Base-by-base conservation (phyloP, 2,797 vertebrate genomes). In the Hoplostethus mediterraneus region DNA sequence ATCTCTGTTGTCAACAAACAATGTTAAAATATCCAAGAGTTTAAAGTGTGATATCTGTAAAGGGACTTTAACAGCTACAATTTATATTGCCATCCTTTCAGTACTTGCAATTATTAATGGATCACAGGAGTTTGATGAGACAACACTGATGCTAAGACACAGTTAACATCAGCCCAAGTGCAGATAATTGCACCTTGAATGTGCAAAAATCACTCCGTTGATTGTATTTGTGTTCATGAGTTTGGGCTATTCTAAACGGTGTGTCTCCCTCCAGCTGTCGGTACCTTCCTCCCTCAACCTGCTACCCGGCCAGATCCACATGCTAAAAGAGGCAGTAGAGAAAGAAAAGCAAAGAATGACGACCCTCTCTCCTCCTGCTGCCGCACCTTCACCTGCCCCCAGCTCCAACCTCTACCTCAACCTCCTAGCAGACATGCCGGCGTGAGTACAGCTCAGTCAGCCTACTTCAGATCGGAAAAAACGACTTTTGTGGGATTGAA, bases 261-360 rank as follows among this genome's bases (percentile, higher is more conserved):
- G 57, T 67, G 5, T 73, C 40, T 80, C 16, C 28, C 36, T 36
- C 16, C 73, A 98, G 97, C 84, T 95, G 63, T 83, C 83, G 0
- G 85, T 97, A 0, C 96, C 96, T 0, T 28, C 47, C 12, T 89
- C 74, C 33, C 79, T 97, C 42, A 95, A 79, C 71, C 91, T 98
- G 87, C 93, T 98, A 2, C 97, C 97, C 0, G 96, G 97, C 1
- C 96, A 96, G 81, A 7, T 94, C 54, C 89, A 90, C 55, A 93
- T 91, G 87, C 87, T 98, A 47, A 91, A 65, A 1, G 94, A 94
- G 59, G 90, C 85, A 0, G 76, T 96, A 25, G 69, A 92, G 2
- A 87, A 82, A 36, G 97, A 97, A 81, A 87, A 14, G 6, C 71
- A 86, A 9, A 92, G 95, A 42, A 65, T 59, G 0, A 49, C 54